phyloP scores from a whole-genome alignment of 2,113 vertebrate genomes.

The Sphyrna mokarran region DNA sequence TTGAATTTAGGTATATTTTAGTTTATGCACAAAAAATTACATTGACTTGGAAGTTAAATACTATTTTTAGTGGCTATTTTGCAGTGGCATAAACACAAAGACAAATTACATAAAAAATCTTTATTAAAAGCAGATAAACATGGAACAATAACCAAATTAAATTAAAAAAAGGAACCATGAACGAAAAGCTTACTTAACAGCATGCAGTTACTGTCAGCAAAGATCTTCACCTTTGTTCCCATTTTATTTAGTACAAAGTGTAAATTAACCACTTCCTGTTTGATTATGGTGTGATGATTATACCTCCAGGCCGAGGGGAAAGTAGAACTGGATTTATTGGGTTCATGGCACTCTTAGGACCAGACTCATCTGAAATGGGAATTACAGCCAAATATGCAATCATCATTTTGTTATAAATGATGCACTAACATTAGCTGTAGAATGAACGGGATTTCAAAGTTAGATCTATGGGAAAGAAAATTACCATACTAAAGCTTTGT shows the following conservation, averaged over 20 bases:
- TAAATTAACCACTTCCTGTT: neutral
- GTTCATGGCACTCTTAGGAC: too few relatives aligned
- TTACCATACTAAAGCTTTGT: neutral
- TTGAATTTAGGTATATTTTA: neutral
- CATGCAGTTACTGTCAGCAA: neutral
- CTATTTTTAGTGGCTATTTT: neutral
- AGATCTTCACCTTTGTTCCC: neutral
- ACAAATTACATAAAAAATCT: neutral
- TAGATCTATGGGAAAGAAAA: slow-evolving; percentile 6
- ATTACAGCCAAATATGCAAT: neutral
- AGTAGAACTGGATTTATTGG: neutral
- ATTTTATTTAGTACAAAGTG: neutral
- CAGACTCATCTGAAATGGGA: neutral
- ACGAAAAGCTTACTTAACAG: neutral
- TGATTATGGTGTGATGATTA: neutral
- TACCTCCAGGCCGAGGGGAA: neutral
- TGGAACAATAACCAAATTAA: neutral
- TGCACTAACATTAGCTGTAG: neutral
- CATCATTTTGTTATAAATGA: slow-evolving; percentile 10
- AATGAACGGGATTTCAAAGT: neutral
- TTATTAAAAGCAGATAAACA: slow-evolving; percentile 2
- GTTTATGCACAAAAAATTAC: neutral
- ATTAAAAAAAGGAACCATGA: neutral
- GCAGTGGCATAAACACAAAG: neutral
- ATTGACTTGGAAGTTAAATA: neutral